Conservation (phyloP, 2,113 vertebrate genomes). For the Sturnira hondurensis region DNA sequence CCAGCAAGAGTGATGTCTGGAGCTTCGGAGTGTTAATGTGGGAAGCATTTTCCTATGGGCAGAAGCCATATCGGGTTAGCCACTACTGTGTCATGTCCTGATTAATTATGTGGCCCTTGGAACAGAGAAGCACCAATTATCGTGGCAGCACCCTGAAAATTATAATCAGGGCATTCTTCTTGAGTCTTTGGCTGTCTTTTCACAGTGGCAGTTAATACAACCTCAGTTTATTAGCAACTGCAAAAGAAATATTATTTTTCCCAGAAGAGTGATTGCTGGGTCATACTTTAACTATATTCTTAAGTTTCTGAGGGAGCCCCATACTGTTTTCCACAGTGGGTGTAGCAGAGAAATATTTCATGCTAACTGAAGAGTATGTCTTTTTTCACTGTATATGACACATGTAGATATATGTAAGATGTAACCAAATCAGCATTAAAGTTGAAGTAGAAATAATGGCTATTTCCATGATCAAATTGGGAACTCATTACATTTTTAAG, state of each 20-base stretch:
- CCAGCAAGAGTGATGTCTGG: conserved; percentile 98
- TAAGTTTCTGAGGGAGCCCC: no score
- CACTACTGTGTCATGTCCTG: fast-evolving
- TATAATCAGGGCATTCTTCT: fast-evolving
- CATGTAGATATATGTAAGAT: neutral
- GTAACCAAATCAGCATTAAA: no score
- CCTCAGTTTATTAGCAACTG: neutral
- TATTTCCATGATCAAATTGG: neutral
- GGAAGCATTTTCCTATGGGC: conserved; percentile 94
- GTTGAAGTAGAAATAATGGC: neutral
- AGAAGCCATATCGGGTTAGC: conserved; percentile 94
- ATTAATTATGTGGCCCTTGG: neutral
- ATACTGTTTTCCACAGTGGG: no score
- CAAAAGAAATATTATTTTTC: neutral
- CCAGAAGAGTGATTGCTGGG: no score
- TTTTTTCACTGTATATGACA: neutral
- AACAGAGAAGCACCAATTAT: neutral
- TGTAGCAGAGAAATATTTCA: neutral
- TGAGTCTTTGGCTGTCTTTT: neutral
- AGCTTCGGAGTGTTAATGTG: conserved; percentile 99
- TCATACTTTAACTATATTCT: no score
- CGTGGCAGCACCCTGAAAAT: no score
- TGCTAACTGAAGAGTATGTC: neutral
- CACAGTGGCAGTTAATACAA: neutral
- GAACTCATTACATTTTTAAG: neutral